Conservation (phyloP, 2,113 vertebrate species). For the Haliaeetus leucogaster region DNA sequence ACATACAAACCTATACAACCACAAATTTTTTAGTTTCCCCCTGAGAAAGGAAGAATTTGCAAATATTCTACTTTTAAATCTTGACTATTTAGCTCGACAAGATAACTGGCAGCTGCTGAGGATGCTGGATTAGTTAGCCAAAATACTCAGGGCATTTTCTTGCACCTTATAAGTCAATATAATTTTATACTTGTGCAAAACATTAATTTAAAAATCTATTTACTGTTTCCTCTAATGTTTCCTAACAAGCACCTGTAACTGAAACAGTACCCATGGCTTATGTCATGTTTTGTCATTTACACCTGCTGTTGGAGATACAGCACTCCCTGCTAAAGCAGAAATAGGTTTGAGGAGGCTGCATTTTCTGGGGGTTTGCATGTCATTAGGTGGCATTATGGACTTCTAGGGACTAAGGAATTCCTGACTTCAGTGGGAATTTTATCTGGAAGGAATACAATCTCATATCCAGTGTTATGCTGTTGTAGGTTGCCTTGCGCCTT, state of each 20-base stretch:
- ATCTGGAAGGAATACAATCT: background rate
- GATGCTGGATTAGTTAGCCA: background rate
- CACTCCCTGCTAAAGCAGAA: background rate
- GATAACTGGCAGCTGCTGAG: background rate
- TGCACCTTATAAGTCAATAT: background rate
- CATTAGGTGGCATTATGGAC: background rate
- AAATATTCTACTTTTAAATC: background rate
- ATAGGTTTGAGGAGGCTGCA: background rate
- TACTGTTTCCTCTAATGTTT: background rate
- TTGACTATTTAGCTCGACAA: background rate
- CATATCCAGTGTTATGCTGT: accelerated
- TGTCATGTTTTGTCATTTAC: background rate
- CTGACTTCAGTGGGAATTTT: background rate
- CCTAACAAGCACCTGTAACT: background rate
- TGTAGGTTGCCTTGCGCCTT: background rate
- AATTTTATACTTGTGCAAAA: background rate
- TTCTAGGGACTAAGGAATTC: background rate
- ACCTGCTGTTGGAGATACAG: background rate
- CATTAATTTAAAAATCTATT: background rate
- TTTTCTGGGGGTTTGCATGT: background rate
- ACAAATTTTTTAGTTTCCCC: background rate
- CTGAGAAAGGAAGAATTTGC: background rate
- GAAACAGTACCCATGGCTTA: accelerated
- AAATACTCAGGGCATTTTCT: background rate
- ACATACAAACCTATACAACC: background rate